phyloP scores from a whole-genome alignment of 2,113 vertebrate species.

The Pan paniscus region DNA sequence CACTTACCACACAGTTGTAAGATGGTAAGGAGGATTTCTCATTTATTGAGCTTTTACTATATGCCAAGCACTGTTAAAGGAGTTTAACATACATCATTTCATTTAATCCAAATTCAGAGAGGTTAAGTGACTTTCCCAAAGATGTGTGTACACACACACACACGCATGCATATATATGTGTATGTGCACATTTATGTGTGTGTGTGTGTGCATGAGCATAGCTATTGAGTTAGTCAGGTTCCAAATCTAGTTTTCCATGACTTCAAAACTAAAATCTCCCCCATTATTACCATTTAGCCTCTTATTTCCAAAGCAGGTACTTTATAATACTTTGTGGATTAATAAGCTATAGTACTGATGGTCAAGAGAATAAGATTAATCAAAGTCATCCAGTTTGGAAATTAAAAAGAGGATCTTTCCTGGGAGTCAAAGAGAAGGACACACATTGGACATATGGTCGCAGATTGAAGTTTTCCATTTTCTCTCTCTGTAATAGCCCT shows the following conservation, averaged over 20 bases:
- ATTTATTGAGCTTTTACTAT: neutral
- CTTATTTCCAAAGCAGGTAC: conserved; percentile 10
- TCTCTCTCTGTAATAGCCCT: conserved; percentile 62
- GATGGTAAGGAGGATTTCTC: neutral
- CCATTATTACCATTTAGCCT: neutral
- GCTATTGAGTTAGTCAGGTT: neutral
- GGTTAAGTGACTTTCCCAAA: neutral
- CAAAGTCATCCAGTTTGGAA: conserved; percentile 33
- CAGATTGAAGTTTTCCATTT: conserved; percentile 72
- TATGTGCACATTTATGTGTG: too few relatives aligned
- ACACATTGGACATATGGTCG: conserved; percentile 69
- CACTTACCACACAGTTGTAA: neutral
- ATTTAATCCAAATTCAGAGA: neutral
- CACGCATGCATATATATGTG: too few relatives aligned
- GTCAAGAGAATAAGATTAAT: conserved; percentile 57
- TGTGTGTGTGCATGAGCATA: neutral
- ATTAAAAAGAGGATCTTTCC: conserved; percentile 39
- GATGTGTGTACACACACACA: neutral
- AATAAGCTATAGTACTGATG: neutral
- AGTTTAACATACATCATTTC: neutral
- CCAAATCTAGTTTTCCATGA: neutral
- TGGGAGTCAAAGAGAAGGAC: conserved; percentile 33
- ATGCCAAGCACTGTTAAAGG: neutral
- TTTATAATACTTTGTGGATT: conserved; percentile 24
- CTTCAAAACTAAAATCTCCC: neutral